phyloP scores from a whole-genome alignment of 1,140 invertebrate species.

The Nephila pilipes region DNA sequence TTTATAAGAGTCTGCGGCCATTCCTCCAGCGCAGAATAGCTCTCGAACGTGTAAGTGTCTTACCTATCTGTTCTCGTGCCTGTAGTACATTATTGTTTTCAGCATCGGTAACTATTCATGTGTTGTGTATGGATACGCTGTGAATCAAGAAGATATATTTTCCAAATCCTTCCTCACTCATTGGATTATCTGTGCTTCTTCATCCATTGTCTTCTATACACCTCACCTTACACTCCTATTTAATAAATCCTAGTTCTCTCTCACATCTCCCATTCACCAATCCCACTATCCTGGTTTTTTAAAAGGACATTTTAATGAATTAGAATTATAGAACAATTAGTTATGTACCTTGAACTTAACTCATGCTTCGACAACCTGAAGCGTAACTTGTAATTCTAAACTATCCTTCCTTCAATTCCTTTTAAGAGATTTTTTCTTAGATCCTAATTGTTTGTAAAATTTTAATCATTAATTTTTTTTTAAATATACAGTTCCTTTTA shows the following conservation, averaged over 20 bases:
- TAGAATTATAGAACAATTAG: too few species aligned
- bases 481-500: too few species aligned
- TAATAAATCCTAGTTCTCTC: not conserved
- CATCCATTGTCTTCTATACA: not conserved
- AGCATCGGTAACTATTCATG: not conserved
- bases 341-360: too few species aligned
- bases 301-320: too few species aligned
- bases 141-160: conserved; percentile 12
- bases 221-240: not conserved
- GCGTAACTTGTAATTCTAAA: too few species aligned
- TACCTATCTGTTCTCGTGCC: conserved; percentile 18
- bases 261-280: not conserved
- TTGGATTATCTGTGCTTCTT: conserved; percentile 67
- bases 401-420: too few species aligned
- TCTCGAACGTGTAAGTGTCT: conserved; percentile 76
- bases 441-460: too few species aligned
- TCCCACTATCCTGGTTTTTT: not conserved
- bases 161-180: conserved; percentile 9
- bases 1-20: conserved; percentile 71
- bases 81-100: conserved; percentile 50
- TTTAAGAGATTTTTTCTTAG: too few species aligned
- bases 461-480: too few species aligned
- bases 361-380: too few species aligned
- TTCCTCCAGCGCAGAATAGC: conserved; percentile 74
- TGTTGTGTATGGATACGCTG: conserved; percentile 17